Evolutionary conservation across 2,888 invertebrate genomes (phyloP).

Genomic region (Lysandra bellargus): DNA sequence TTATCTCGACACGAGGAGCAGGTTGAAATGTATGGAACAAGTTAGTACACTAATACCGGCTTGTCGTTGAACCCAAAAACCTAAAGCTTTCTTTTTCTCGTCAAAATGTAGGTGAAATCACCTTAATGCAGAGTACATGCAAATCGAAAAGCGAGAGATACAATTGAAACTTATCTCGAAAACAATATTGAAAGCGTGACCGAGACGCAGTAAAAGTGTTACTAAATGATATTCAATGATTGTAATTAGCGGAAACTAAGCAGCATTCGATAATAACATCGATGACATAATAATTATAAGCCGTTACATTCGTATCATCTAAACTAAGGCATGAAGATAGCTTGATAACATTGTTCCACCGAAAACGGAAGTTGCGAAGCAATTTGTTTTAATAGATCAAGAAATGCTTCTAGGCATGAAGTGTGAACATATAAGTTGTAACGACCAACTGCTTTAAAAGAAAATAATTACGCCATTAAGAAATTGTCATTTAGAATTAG

Average conservation of each 20-base stretch:
- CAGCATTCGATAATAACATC: constrained; percentile 29
- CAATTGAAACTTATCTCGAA: constrained; percentile 16
- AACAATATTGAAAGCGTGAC: constrained; percentile 59
- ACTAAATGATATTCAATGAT: constrained; percentile 32
- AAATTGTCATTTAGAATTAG: neutral
- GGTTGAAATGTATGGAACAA: neutral
- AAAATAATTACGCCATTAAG: neutral
- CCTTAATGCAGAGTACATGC: constrained; percentile 35
- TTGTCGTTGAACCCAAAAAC: neutral
- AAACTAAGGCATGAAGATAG: constrained; percentile 20
- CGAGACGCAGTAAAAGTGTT: constrained; percentile 50
- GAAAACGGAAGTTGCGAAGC: constrained; percentile 26
- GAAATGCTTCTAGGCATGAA: constrained; percentile 2
- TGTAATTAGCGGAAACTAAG: constrained; percentile 36
- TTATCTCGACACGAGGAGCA: neutral
- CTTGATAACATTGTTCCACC: constrained; percentile 14
- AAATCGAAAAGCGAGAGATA: constrained; percentile 43
- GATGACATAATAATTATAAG: constrained; percentile 19
- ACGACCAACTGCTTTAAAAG: neutral
- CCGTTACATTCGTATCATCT: constrained; percentile 8
- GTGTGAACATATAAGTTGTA: neutral
- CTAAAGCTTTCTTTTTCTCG: constrained; percentile 7
- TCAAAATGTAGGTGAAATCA: constrained; percentile 27
- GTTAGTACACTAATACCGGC: neutral
- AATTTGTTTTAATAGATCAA: constrained; percentile 3